A percentile compares a stretch with the other conserved stretches of the same genome.
Evolutionary conservation across 2,113 vertebrate genomes (phyloP).

Genomic region (Conger conger): DNA sequence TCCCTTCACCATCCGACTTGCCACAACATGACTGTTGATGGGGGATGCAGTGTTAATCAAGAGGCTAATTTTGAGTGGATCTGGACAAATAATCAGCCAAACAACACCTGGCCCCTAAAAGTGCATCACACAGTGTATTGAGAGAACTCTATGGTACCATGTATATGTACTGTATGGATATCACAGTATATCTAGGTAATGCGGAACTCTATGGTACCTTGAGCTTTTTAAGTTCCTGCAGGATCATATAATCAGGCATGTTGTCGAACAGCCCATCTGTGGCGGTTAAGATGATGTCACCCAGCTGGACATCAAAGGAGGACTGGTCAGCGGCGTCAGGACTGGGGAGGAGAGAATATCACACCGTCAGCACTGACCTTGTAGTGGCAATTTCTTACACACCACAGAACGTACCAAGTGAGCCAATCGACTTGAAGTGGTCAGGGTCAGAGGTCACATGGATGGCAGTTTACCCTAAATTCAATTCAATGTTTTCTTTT

Average conservation of each 20-base stretch:
- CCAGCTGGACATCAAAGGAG: conserved; percentile 94
- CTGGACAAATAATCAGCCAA: too few species aligned
- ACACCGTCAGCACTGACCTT: neutral
- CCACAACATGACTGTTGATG: neutral
- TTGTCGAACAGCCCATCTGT: conserved; percentile 98
- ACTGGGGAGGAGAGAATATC: conserved; percentile 62
- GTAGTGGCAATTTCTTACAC: too few species aligned
- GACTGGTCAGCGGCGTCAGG: conserved; percentile 94
- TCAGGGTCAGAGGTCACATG: too few species aligned
- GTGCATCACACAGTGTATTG: neutral
- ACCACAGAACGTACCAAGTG: too few species aligned
- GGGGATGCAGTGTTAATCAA: neutral
- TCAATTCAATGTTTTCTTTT: too few species aligned
- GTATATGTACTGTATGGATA: too few species aligned
- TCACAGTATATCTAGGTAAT: neutral
- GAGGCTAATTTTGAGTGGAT: neutral
- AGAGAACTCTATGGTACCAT: neutral
- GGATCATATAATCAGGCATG: conserved; percentile 99
- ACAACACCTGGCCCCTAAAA: too few species aligned
- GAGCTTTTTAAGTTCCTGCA: conserved; percentile 94
- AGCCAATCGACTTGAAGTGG: neutral
- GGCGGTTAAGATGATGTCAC: conserved; percentile 96
- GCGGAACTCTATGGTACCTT: conserved; percentile 70
- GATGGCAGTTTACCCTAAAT: too few species aligned
- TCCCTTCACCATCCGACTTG: neutral